These are phyloP conservation scores for Ctenosaura bakeri DNA, from an alignment of 2,797 vertebrate species.

Conservation along the genomic window DNA sequence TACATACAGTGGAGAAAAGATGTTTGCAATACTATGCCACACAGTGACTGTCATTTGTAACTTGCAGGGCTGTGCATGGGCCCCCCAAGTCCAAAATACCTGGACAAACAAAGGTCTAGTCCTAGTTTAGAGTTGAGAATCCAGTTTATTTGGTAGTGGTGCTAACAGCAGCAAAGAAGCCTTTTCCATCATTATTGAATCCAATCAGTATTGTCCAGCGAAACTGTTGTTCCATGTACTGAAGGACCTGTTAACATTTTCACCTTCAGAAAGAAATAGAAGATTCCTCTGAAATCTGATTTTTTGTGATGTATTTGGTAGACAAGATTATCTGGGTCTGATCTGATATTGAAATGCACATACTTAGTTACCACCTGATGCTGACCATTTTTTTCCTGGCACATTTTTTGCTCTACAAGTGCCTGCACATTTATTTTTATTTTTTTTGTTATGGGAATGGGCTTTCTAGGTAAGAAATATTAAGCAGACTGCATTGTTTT, in stretches of 20 bases:
- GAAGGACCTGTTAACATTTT: background rate
- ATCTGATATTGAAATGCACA: background rate
- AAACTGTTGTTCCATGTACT: background rate
- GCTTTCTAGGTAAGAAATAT: background rate
- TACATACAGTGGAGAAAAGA: background rate
- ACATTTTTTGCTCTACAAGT: background rate
- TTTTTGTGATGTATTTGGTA: background rate
- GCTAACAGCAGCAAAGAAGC: background rate
- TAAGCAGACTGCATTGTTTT: background rate
- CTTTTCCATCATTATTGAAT: background rate
- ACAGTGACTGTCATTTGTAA: background rate
- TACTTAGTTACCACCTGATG: background rate
- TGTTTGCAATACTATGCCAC: background rate
- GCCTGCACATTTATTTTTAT: background rate
- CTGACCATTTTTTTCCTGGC: background rate
- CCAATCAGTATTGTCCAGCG: background rate
- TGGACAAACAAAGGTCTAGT: no score
- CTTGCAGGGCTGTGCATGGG: background rate
- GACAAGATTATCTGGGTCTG: no score
- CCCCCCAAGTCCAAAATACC: no score
- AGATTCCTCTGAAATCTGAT: background rate
- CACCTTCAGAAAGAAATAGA: background rate
- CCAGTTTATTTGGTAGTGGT: background rate
- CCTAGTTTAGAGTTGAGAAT: background rate
- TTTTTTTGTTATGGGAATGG: background rate